Evolutionary conservation across 2,888 invertebrate species (phyloP), one percentile per base, ranked within the genome.

Genomic region (Dicyrtoma fusca): DNA sequence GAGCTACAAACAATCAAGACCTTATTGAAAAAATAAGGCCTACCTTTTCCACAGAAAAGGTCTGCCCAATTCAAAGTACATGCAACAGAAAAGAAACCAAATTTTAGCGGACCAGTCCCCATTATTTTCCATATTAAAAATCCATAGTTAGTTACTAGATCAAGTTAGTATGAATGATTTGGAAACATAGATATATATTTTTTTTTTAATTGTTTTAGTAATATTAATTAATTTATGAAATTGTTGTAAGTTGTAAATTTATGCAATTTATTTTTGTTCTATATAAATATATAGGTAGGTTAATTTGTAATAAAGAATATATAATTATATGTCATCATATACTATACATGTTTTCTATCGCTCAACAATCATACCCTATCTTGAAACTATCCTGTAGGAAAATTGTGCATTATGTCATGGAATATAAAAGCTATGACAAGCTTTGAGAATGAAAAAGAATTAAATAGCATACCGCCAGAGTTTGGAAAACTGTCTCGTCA

Each of bases 401-500:
- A 57, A 25, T 14, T 25, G 25, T 57, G 23, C n/a, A 21, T 57
- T 21, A 21, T 17, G 3, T 49, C n/a, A 17, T 49, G 51, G 10
- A 49, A 49, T 13, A 45, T 13, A 45, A 8, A 34, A 34, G 34
- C 34, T 34, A 34, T 34, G 34, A 34, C 34, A 34, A 34, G 34
- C 34, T 34, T n/a, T 17, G 51, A 49, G n/a, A 63, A n/a, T 25
- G 49, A 47, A 25, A 49, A 34, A 34, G 34, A 34, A 34, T 34
- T 34, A 5, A 11, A 42, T 23, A 63, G 85, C 88, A 87, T 86
- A 94, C 94, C 91, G 91, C 89, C 73, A 95, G 86, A 82, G 94
- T 92, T 83, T 94, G 90, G 78, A 89, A 89, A 76, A 95, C 90
- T 3, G 91, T 91, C n/a, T 91, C 91, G 82, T 95, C 94, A 66